phyloP scores from a whole-genome alignment of 1,140 invertebrate species.

The Vollenhovia emeryi region DNA sequence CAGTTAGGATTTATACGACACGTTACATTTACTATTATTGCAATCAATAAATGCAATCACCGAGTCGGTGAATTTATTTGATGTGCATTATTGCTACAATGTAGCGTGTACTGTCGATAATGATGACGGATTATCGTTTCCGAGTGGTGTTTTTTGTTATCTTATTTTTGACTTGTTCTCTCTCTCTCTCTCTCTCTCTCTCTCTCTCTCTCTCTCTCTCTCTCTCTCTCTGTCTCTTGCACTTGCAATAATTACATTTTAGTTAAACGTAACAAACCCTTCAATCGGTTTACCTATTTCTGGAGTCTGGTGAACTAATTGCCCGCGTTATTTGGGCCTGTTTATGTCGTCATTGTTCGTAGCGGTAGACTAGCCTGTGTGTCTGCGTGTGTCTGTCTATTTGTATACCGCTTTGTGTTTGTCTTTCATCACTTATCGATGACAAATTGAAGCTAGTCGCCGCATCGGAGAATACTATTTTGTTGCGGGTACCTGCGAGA shows the following conservation, averaged over 20 bases:
- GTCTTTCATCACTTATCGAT: constrained; percentile 62
- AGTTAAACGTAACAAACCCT: constrained; percentile 65
- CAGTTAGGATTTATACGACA: neutral
- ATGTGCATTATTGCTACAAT: neutral
- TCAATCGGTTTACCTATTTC: constrained; percentile 57
- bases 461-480: constrained; percentile 11
- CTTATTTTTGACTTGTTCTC: neutral
- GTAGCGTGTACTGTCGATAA: neutral
- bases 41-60: neutral
- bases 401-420: constrained; percentile 69
- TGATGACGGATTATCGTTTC: neutral
- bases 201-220: neutral
- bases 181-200: neutral
- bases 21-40: constrained; percentile 6
- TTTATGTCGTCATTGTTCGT: constrained; percentile 78
- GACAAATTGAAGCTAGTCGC: constrained; percentile 48
- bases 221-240: neutral
- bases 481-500: neutral
- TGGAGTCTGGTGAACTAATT: constrained; percentile 48
- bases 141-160: neutral
- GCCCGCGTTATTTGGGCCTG: constrained; percentile 69
- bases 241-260: neutral
- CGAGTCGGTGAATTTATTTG: neutral
- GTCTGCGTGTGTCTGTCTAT: constrained; percentile 74
- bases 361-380: constrained; percentile 77